Evolutionary conservation across 1,140 invertebrate species (phyloP), one percentile per base, ranked within the genome.

Genomic region (Hesperophylax magnus): DNA sequence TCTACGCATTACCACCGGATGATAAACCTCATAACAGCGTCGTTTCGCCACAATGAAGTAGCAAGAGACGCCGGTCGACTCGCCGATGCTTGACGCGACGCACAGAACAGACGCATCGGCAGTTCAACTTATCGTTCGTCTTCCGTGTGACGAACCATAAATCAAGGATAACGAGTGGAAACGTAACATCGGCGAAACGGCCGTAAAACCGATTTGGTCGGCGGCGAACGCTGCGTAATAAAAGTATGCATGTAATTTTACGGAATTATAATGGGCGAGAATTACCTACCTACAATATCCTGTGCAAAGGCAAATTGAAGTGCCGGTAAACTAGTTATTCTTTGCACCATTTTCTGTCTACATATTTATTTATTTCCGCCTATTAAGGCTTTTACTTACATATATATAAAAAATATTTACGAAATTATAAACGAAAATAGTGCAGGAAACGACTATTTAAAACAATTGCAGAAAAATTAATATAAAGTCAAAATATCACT

Each of bases 61-160:
- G 39, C 39, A 0, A 11, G 39, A 47, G 39, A 2, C 39, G 9
- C 1, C 9, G 39, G 39, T 27, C 27, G 27, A 27, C 9, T 47
- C 39, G 15, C 18, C 15, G 20, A 22, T 8, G 60, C 60, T 14
- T 47, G 63, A 34, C 14, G 17, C 24, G 7, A 67, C 63, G 27
- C 63, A 67, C 24, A 22, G 58, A 65, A 65, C 20, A 31, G 61
- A 67, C 63, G 63, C 63, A 54, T 54, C 15, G 65, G 47, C 52
- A 72, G 69, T 15, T 67, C 22, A 31, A 17, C 63, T 65, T 22
- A 20, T 27, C 24, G 27, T 24, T 15, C 69, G 69, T 72, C 69
- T 72, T 54, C 47, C 18, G 47, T 72, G 52, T 72, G 69, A 72
- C 52, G 69, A 72, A 22, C 69, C n/a, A 72, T 72, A 72, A 72